Conservation (phyloP, 2,888 invertebrate genomes). For the Cheilosia soror region DNA sequence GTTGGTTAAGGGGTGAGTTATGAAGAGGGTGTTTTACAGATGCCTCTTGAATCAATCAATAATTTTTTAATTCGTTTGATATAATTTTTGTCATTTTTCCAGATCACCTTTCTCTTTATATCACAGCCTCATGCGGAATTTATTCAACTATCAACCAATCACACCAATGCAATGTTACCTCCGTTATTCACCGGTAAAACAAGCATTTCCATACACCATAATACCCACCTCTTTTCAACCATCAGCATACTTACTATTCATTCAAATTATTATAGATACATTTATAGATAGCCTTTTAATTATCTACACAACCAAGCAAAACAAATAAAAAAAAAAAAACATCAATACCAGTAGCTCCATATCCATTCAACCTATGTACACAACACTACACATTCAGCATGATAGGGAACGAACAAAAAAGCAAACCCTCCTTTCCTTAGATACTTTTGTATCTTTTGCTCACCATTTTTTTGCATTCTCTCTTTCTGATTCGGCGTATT, state of each 20-base stretch:
- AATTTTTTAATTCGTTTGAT: neutral
- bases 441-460: slow-evolving; percentile 65
- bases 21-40: neutral
- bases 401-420: slow-evolving; percentile 1
- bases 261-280: slow-evolving; percentile 42
- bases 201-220: neutral
- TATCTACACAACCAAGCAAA: slow-evolving; percentile 40
- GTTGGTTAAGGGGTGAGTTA: slow-evolving; percentile 15
- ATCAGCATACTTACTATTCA: slow-evolving; percentile 10
- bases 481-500: slow-evolving; percentile 42
- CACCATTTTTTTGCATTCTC: slow-evolving; percentile 69
- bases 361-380: slow-evolving; percentile 17
- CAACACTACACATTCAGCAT: neutral
- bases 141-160: slow-evolving; percentile 45
- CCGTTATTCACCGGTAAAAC: slow-evolving; percentile 1
- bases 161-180: slow-evolving; percentile 22
- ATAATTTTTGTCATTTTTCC: too few relatives aligned
- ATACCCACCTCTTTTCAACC: slow-evolving; percentile 28
- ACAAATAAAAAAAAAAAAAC: slow-evolving; percentile 29
- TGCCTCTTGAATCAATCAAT: too few relatives aligned
- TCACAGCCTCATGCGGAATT: neutral
- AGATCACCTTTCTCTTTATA: too few relatives aligned
- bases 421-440: slow-evolving; percentile 27
- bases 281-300: slow-evolving; percentile 53
- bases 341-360: slow-evolving; percentile 56